Evolutionary conservation across 2,113 vertebrate genomes (phyloP).

Genomic region (Bufo gargarizans): DNA sequence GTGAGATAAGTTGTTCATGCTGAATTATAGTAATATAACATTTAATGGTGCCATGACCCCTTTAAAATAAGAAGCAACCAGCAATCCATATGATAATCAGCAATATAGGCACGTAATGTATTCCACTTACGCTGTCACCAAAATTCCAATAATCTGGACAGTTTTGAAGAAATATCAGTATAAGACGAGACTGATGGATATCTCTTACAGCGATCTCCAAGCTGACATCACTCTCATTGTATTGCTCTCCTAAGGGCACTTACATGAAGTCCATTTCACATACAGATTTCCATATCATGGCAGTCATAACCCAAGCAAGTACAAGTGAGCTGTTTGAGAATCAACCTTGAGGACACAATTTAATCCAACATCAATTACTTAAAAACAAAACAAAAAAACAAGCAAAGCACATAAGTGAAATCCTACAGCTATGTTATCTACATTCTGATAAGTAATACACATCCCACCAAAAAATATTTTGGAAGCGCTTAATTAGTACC

Average conservation of each 20-base stretch:
- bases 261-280: constrained; percentile 23
- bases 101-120: neutral
- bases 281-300: constrained; percentile 6
- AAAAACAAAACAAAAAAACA: neutral
- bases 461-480: too few species aligned
- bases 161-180: constrained; percentile 21
- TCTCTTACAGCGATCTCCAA: constrained; percentile 14
- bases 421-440: too few species aligned
- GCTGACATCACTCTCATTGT: constrained; percentile 39
- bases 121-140: neutral
- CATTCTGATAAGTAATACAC: too few species aligned
- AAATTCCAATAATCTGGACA: constrained; percentile 17
- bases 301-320: neutral
- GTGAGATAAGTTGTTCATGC: too few species aligned
- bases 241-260: constrained; percentile 30
- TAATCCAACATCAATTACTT: neutral
- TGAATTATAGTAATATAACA: too few species aligned
- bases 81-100: neutral
- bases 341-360: neutral
- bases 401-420: neutral
- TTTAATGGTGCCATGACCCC: too few species aligned
- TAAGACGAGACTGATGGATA: constrained; percentile 20
- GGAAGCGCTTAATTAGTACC: too few species aligned
- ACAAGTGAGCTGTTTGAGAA: neutral
- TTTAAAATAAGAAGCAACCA: neutral